phyloP scores from a whole-genome alignment of 2,888 invertebrate species.

The Agrotis puta region DNA sequence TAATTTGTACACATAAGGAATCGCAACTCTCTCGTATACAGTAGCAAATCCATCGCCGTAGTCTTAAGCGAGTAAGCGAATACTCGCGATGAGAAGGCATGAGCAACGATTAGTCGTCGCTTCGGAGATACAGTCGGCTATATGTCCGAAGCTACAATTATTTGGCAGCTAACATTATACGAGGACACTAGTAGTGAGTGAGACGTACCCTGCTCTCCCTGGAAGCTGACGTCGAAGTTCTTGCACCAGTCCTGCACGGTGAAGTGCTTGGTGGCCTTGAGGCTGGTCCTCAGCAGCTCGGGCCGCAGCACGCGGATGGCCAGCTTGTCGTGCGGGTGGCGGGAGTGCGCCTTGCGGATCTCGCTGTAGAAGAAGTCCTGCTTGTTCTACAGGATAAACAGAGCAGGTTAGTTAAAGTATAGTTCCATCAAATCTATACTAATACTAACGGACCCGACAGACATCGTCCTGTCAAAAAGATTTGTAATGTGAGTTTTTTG shows the following conservation, averaged over 20 bases:
- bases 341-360: conserved; percentile 96
- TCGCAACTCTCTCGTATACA: no score
- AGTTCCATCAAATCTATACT: no score
- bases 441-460: background rate
- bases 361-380: conserved; percentile 95
- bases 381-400: conserved; percentile 87
- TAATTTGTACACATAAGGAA: no score
- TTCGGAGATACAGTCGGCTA: no score
- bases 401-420: no score
- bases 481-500: background rate
- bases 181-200: background rate
- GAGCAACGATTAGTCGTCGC: no score
- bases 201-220: conserved; percentile 96
- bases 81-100: no score
- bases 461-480: conserved; percentile 1
- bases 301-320: conserved; percentile 95
- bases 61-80: no score
- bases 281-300: conserved; percentile 95
- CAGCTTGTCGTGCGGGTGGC: conserved; percentile 96
- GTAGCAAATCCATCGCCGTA: no score
- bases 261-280: conserved; percentile 96
- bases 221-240: conserved; percentile 97
- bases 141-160: no score
- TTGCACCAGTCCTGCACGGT: conserved; percentile 98
- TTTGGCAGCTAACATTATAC: no score